Conservation (phyloP, 1,140 invertebrate species). For the Caerostris darwini region DNA sequence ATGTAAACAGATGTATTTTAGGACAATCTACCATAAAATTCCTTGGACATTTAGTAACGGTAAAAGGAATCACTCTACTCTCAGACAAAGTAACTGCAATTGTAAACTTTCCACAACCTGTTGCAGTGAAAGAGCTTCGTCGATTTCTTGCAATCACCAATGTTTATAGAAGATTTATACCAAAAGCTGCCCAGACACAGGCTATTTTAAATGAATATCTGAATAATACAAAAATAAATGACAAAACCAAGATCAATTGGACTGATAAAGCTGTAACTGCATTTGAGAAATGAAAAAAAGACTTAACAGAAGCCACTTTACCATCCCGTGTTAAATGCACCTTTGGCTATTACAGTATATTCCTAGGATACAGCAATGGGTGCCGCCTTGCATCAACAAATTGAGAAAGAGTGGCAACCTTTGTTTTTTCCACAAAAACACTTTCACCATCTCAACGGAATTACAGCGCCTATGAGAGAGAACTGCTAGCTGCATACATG, state of each 20-base stretch:
- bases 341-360: slow-evolving; percentile 71
- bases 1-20: background rate
- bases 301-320: background rate
- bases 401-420: slow-evolving; percentile 71
- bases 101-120: slow-evolving; percentile 79
- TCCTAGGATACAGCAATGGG: slow-evolving; percentile 71
- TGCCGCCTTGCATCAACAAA: slow-evolving; percentile 58
- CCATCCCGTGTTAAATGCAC: slow-evolving; percentile 61
- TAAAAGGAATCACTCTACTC: slow-evolving; percentile 3
- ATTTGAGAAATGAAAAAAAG: slow-evolving; percentile 80
- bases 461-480: slow-evolving; percentile 60
- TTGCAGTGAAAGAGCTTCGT: slow-evolving; percentile 79
- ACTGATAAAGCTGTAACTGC: slow-evolving; percentile 80
- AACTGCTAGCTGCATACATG: slow-evolving; percentile 46
- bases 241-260: slow-evolving; percentile 80
- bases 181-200: slow-evolving; percentile 69
- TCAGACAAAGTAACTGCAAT: slow-evolving; percentile 79
- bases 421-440: background rate
- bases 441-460: background rate
- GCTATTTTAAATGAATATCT: slow-evolving; percentile 80
- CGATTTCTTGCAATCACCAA: slow-evolving; percentile 81
- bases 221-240: slow-evolving; percentile 81
- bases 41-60: slow-evolving; percentile 65
- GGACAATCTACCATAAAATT: too few relatives aligned
- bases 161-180: slow-evolving; percentile 75